These are phyloP conservation scores for Petrophora chlorosata DNA, from an alignment of 2,888 invertebrate genomes.

Conservation along the genomic window DNA sequence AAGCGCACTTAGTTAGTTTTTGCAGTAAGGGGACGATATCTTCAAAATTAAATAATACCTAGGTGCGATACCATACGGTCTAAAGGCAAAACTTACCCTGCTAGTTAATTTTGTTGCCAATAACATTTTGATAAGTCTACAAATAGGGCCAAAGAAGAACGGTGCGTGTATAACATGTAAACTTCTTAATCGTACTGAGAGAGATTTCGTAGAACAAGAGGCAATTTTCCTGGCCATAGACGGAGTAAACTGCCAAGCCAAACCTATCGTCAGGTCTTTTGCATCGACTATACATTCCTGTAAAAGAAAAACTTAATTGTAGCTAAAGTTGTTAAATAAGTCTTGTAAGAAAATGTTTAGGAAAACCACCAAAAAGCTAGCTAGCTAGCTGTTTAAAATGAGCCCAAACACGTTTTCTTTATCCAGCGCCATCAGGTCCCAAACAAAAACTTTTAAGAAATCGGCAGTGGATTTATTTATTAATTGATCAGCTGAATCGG, in stretches of 20 bases:
- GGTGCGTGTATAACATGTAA: slow-evolving; percentile 30
- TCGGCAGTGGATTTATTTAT: too few relatives aligned
- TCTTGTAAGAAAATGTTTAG: too few relatives aligned
- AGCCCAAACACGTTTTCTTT: too few relatives aligned
- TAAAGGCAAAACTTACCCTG: slow-evolving; percentile 24
- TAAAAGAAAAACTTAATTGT: slow-evolving; percentile 2
- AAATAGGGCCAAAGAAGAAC: slow-evolving; percentile 20
- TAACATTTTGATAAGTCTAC: slow-evolving; percentile 34
- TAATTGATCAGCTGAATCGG: too few relatives aligned
- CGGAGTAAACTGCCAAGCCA: slow-evolving; percentile 35
- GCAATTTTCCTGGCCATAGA: slow-evolving; percentile 26
- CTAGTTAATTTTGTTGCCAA: slow-evolving; percentile 26
- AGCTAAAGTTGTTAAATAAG: neutral
- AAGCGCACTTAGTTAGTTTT: too few relatives aligned
- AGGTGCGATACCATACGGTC: too few relatives aligned
- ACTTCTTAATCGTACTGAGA: slow-evolving; percentile 33
- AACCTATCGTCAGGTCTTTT: slow-evolving; percentile 10
- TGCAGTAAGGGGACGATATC: too few relatives aligned
- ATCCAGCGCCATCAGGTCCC: too few relatives aligned
- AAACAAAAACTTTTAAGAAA: too few relatives aligned
- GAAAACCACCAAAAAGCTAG: too few relatives aligned
- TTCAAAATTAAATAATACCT: too few relatives aligned
- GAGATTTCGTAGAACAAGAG: slow-evolving; percentile 24
- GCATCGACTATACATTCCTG: slow-evolving; percentile 28
- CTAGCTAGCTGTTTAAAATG: too few relatives aligned